Conservation (phyloP, 2,888 invertebrate genomes). For the Incurvaria masculella region DNA sequence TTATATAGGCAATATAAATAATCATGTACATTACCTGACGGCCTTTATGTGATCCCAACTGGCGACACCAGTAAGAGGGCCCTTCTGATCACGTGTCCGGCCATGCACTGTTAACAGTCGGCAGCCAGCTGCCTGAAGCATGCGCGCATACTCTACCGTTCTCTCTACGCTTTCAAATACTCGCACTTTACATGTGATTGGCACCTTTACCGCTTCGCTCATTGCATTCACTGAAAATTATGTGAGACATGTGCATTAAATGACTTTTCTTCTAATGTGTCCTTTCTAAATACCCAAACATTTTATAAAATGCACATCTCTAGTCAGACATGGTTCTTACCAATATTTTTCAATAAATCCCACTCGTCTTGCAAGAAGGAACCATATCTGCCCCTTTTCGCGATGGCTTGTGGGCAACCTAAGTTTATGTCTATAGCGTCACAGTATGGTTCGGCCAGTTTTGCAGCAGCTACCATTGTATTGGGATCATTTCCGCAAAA, state of each 20-base stretch:
- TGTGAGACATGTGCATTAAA: background rate
- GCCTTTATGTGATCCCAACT: constrained; percentile 92
- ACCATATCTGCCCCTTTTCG: constrained; percentile 94
- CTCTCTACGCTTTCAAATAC: constrained; percentile 82
- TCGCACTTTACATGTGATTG: constrained; percentile 96
- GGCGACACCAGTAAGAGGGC: constrained; percentile 92
- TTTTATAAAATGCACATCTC: background rate
- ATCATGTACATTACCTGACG: constrained; percentile 84
- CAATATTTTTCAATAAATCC: constrained; percentile 78
- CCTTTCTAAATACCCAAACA: too few species aligned
- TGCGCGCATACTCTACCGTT: constrained; percentile 88
- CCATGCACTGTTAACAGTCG: constrained; percentile 94
- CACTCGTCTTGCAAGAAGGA: constrained; percentile 96
- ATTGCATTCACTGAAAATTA: constrained; percentile 64
- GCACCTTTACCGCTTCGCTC: constrained; percentile 69
- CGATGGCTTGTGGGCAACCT: constrained; percentile 98
- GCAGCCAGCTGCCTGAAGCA: constrained; percentile 93
- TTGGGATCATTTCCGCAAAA: constrained; percentile 97
- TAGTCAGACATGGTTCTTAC: too few species aligned
- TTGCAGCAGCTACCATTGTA: constrained; percentile 80
- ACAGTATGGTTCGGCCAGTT: constrained; percentile 81
- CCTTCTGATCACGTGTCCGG: constrained; percentile 92
- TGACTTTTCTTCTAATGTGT: too few species aligned
- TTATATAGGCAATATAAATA: too few species aligned
- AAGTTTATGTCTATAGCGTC: constrained; percentile 97